These are phyloP conservation scores for Zenarchopterus dispar DNA, from an alignment of 2,797 vertebrate species.

Conservation along the genomic window DNA sequence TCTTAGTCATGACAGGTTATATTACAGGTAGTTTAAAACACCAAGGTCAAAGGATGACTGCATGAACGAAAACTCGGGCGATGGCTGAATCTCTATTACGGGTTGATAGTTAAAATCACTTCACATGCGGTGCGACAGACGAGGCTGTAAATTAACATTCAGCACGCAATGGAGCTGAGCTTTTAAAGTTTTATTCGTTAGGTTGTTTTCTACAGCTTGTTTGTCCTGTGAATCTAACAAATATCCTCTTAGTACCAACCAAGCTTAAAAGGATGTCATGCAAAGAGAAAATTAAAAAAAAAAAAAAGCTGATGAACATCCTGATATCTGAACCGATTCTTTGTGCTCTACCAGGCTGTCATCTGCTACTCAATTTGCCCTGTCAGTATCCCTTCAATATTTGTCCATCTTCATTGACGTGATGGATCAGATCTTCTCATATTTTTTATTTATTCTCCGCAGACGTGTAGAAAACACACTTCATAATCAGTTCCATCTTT, in stretches of 20 bases:
- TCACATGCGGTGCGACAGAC: slow-evolving; percentile 12
- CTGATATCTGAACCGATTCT: slow-evolving; percentile 55
- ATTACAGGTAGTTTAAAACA: slow-evolving; percentile 73
- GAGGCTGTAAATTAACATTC: slow-evolving; percentile 51
- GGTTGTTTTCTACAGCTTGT: slow-evolving; percentile 5
- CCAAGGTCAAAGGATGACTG: slow-evolving; percentile 72
- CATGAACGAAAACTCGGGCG: slow-evolving; percentile 45
- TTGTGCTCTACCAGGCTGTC: slow-evolving; percentile 63
- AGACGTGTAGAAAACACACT: slow-evolving; percentile 63
- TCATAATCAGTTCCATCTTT: slow-evolving; percentile 70
- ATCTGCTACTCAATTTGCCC: slow-evolving; percentile 60
- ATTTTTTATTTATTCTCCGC: slow-evolving; percentile 49
- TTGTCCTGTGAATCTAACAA: slow-evolving; percentile 16
- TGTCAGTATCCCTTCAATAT: slow-evolving; percentile 57
- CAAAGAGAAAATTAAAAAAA: neutral
- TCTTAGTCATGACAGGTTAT: slow-evolving; percentile 80
- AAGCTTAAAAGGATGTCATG: slow-evolving; percentile 28
- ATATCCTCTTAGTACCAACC: slow-evolving; percentile 17
- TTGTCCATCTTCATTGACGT: slow-evolving; percentile 71
- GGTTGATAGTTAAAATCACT: slow-evolving; percentile 65
- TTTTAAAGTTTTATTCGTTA: slow-evolving; percentile 16
- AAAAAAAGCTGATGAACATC: slow-evolving; percentile 28
- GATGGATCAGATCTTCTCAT: slow-evolving; percentile 59
- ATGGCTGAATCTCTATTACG: slow-evolving; percentile 57
- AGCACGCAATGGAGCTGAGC: slow-evolving; percentile 25